A percentile compares a stretch with the other conserved stretches of the same genome.
Conservation (phyloP, 1,140 invertebrate species). For the Drosophila murphyi region DNA sequence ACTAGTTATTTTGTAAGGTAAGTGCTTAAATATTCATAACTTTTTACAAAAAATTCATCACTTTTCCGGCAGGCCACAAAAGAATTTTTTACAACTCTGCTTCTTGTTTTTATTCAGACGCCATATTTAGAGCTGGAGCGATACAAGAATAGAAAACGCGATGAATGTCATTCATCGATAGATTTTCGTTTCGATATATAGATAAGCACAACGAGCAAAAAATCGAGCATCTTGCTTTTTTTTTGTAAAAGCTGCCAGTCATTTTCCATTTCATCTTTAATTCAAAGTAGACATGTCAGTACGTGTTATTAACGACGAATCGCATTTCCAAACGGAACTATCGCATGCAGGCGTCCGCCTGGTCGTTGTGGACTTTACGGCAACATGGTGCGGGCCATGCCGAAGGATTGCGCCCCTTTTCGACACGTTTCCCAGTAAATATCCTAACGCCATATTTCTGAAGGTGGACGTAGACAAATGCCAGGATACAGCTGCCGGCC, state of each 20-base stretch:
- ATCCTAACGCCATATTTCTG: slow-evolving; percentile 95
- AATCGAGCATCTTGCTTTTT: slow-evolving; percentile 26
- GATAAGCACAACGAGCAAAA: neutral
- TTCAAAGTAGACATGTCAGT: slow-evolving; percentile 74
- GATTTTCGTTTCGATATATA: slow-evolving; percentile 1
- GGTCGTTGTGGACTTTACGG: slow-evolving; percentile 97
- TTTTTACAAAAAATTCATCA: slow-evolving; percentile 46
- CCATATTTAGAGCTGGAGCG: slow-evolving; percentile 44
- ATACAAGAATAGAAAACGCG: neutral
- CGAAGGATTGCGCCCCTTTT: slow-evolving; percentile 96
- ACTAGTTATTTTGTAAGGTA: slow-evolving; percentile 44
- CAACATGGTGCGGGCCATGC: slow-evolving; percentile 97
- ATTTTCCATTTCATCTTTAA: slow-evolving; percentile 18
- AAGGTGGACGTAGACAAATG: slow-evolving; percentile 98
- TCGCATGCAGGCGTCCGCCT: slow-evolving; percentile 92
- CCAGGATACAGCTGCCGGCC: slow-evolving; percentile 91
- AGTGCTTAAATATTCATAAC: slow-evolving; percentile 45
- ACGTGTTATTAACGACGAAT: slow-evolving; percentile 87
- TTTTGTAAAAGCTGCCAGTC: slow-evolving; percentile 31
- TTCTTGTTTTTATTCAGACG: slow-evolving; percentile 39
- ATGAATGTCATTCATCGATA: slow-evolving; percentile 14
- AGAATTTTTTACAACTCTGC: slow-evolving; percentile 45
- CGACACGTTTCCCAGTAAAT: slow-evolving; percentile 93
- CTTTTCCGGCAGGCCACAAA: slow-evolving; percentile 33
- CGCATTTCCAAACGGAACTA: slow-evolving; percentile 93